These are phyloP conservation scores for Solea senegalensis DNA, from an alignment of 2,113 vertebrate genomes.

Conservation along the genomic window DNA sequence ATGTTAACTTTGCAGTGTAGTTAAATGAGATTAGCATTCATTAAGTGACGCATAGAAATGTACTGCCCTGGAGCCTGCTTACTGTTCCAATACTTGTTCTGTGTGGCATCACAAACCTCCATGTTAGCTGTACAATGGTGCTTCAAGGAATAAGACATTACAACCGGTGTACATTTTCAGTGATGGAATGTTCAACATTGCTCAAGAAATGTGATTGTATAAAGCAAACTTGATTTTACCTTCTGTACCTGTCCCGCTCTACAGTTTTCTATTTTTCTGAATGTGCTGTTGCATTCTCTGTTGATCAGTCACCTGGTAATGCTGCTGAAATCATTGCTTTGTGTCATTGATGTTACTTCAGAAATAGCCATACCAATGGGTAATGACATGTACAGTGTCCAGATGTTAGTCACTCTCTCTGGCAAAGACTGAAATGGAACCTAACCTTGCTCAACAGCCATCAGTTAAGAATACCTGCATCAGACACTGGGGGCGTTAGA, in stretches of 20 bases:
- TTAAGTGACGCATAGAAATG: conserved; percentile 69
- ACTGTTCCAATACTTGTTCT: conserved; percentile 49
- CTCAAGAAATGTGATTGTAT: conserved; percentile 76
- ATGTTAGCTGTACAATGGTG: conserved; percentile 66
- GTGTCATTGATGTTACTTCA: conserved; percentile 57
- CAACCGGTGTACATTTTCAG: conserved; percentile 49
- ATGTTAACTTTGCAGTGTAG: conserved; percentile 67
- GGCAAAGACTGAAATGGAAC: conserved; percentile 59
- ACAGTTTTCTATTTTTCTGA: conserved; percentile 64
- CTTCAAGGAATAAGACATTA: conserved; percentile 59
- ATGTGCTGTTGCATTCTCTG: conserved; percentile 68
- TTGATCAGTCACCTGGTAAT: conserved; percentile 68
- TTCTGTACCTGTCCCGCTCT: conserved; percentile 58
- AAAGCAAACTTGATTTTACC: conserved; percentile 68
- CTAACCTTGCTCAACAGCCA: conserved; percentile 72
- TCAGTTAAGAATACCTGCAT: conserved; percentile 81
- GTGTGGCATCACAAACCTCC: conserved; percentile 48
- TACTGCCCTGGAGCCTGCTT: conserved; percentile 68
- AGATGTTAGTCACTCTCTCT: background rate
- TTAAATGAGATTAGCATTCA: conserved; percentile 69
- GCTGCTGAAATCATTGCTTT: conserved; percentile 77
- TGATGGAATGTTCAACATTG: conserved; percentile 70
- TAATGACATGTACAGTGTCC: conserved; percentile 30
- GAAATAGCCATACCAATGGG: conserved; percentile 55
- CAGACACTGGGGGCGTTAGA: conserved; percentile 90